Evolutionary conservation across 2,888 invertebrate genomes (phyloP).

Genomic region (Meghimatium bilineatum): DNA sequence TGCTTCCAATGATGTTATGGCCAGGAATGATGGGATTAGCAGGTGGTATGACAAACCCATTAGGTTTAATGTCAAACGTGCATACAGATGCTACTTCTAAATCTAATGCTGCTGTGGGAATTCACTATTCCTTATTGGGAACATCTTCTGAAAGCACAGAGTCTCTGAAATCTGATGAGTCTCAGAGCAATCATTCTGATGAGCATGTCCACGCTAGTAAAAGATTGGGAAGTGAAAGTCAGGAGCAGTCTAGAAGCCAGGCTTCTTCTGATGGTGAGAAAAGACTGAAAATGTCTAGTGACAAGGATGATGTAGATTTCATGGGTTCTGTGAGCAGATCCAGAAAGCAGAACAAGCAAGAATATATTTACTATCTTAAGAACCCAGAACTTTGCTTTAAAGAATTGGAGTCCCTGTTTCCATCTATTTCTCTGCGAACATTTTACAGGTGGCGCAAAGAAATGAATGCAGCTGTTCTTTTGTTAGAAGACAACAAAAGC

Average conservation of each 20-base stretch:
- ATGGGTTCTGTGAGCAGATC: conserved; percentile 29
- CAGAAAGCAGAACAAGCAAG: conserved; percentile 52
- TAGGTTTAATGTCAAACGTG: conserved; percentile 5
- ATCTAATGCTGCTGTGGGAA: conserved; percentile 16
- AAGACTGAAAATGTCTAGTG: conserved; percentile 28
- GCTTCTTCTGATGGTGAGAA: conserved; percentile 23
- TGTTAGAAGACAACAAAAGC: conserved; percentile 49
- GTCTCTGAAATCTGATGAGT: conserved; percentile 25
- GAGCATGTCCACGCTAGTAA: conserved; percentile 4
- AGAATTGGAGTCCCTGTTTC: conserved; percentile 50
- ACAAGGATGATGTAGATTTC: conserved; percentile 39
- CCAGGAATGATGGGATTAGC: conserved; percentile 45
- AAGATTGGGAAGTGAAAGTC: neutral
- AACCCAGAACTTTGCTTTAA: conserved; percentile 52
- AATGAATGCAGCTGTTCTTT: conserved; percentile 52
- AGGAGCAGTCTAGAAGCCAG: neutral
- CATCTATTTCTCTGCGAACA: conserved; percentile 52
- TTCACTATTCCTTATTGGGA: conserved; percentile 12
- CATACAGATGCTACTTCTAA: conserved; percentile 1
- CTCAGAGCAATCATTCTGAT: conserved; percentile 9
- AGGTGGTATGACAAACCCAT: conserved; percentile 12
- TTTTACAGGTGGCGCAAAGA: conserved; percentile 57
- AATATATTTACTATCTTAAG: conserved; percentile 52
- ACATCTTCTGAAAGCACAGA: conserved; percentile 6
- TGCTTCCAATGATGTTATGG: conserved; percentile 49